Conservation (phyloP, 2,888 invertebrate species). For the Bellardia pandia region DNA sequence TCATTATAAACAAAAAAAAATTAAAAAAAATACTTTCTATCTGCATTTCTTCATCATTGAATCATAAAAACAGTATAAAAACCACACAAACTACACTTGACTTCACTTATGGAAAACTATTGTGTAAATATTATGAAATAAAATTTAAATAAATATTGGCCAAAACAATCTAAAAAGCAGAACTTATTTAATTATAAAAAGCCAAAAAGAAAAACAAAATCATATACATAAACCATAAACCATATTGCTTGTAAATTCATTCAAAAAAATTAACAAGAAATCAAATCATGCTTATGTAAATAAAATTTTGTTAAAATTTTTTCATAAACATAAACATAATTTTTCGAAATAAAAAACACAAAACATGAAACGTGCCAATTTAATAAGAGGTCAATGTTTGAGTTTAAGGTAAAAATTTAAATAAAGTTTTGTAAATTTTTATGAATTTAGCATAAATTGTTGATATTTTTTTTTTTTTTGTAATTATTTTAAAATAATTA, state of each 20-base stretch:
- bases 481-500: not conserved
- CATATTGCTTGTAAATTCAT: conserved; percentile 23
- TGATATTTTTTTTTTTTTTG: not conserved
- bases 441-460: not conserved
- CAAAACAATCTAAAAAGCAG: not conserved
- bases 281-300: conserved; percentile 46
- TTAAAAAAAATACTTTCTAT: not conserved
- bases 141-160: conserved; percentile 12
- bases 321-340: conserved; percentile 12
- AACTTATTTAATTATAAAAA: not conserved
- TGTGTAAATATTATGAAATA: conserved; percentile 33
- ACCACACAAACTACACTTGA: conserved; percentile 10
- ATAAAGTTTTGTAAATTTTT: not conserved
- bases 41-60: conserved; percentile 22
- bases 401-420: conserved; percentile 79
- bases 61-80: conserved; percentile 14
- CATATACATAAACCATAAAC: conserved; percentile 11
- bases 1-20: conserved; percentile 14
- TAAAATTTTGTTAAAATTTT: conserved; percentile 40
- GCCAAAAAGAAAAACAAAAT: not conserved
- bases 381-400: conserved; percentile 82
- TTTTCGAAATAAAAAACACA: conserved; percentile 2
- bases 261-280: not conserved
- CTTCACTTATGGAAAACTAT: conserved; percentile 13
- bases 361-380: conserved; percentile 78